Percentiles rank a stretch among this genome's conserved stretches.
These are phyloP conservation scores for Emydocephalus ijimae DNA, from an alignment of 2,113 vertebrate species.

Conservation along the genomic window DNA sequence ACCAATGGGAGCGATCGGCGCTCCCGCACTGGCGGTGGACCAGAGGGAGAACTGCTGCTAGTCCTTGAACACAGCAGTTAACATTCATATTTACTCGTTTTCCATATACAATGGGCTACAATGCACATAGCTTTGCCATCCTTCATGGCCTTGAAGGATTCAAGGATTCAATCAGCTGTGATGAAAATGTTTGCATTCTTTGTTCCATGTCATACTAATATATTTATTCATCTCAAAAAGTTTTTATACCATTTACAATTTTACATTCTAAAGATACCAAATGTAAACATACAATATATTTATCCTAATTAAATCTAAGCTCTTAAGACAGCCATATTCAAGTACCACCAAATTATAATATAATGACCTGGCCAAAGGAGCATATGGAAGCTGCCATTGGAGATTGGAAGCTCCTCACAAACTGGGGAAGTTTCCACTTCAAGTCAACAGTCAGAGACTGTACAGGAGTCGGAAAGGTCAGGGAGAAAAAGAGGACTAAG, in stretches of 20 bases:
- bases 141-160: not conserved
- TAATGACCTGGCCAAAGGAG: not conserved
- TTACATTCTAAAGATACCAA: not conserved
- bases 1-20: too few species aligned
- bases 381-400: not conserved
- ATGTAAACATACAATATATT: not conserved
- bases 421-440: not conserved
- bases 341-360: not conserved
- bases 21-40: too few species aligned
- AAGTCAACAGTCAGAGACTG: not conserved
- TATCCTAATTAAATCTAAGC: not conserved
- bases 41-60: too few species aligned
- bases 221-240: not conserved
- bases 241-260: not conserved
- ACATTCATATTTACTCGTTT: not conserved
- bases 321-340: not conserved
- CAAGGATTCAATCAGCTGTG: not conserved
- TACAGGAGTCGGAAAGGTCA: not conserved
- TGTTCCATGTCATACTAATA: not conserved
- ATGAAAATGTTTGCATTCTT: not conserved
- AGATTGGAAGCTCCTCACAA: not conserved
- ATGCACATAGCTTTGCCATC: not conserved
- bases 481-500: not conserved
- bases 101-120: not conserved
- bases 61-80: too few species aligned